Base-by-base conservation (phyloP, 2,113 vertebrate species). In the Spea multiplicata region DNA sequence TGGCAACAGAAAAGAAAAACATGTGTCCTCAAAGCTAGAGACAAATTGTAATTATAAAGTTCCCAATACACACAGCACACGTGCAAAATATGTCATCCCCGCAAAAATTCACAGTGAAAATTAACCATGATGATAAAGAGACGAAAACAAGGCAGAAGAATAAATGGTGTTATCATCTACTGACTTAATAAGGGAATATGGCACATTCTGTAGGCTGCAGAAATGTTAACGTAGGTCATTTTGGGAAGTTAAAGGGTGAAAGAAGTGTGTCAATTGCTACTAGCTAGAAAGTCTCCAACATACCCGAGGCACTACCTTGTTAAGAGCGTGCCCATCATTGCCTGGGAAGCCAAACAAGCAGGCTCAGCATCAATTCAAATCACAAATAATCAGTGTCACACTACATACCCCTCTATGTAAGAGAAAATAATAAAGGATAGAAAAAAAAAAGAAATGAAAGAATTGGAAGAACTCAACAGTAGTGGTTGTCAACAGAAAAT, bases 311-410 rank as follows among this genome's bases (percentile, higher is more conserved):
- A 73, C 44, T 79, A 79, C 59, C 77, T 79, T 79, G 77, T 79
- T 79, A 79, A 79, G 70, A 66, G 62, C 59, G 59, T 66, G 70
- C 70, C 77, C 49, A 44, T 73, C 77, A 66, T n/a, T 79, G 77
- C 57, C 62, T 79, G 50, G 59, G 50, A 61, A 79, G 62, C 13
- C 59, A 79, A 79, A 73, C 70, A 57, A 79, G 77, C 77, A 79
- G 77, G 65, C 77, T 79, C 77, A 79, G 77, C 77, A 79, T 44
- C 55, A 71, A 79, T 79, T 62, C 77, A 72, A 79, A 79, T 79
- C 76, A 79, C 48, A 79, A 79, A 79, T 62, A 66, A 79, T 79
- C 70, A 73, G 70, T 57, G 77, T 79, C 77, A 79, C 49, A 45
- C 44, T 61, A 66, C 53, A 48, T 79, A 66, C 73, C 66, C 73